phyloP scores from a whole-genome alignment of 2,888 invertebrate genomes.

The Galerucella pusilla region DNA sequence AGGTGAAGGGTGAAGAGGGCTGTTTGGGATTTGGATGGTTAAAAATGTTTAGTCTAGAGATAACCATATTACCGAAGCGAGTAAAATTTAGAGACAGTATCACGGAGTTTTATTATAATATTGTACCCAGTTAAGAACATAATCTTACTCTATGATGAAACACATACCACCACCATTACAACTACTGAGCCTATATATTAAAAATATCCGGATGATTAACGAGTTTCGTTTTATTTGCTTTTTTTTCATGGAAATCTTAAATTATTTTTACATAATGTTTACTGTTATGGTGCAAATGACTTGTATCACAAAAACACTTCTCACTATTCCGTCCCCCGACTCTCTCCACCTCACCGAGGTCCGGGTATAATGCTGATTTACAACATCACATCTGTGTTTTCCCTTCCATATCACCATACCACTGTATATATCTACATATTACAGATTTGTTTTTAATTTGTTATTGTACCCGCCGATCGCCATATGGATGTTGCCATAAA shows the following conservation, averaged over 20 bases:
- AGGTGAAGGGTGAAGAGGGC: too few species aligned
- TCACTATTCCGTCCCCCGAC: conserved; percentile 46
- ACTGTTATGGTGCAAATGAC: conserved; percentile 41
- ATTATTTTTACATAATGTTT: neutral
- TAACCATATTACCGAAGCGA: too few species aligned
- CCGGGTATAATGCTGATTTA: conserved; percentile 57
- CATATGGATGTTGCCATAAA: conserved; percentile 43
- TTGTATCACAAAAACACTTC: conserved; percentile 48
- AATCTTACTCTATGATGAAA: too few species aligned
- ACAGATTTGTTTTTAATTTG: conserved; percentile 60
- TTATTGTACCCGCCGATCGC: conserved; percentile 43
- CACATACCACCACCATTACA: too few species aligned
- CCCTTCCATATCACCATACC: conserved; percentile 49
- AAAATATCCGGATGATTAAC: neutral
- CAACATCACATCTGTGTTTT: conserved; percentile 66
- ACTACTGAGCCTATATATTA: too few species aligned
- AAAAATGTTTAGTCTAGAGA: too few species aligned
- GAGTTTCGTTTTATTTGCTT: neutral
- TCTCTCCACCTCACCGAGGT: conserved; percentile 39
- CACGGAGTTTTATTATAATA: too few species aligned
- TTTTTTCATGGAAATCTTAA: too few species aligned
- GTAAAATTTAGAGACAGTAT: too few species aligned
- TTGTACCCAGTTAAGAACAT: too few species aligned
- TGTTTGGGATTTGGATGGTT: too few species aligned
- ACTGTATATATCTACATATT: conserved; percentile 53